These are phyloP conservation scores for Eurystomus glaucurus DNA, from an alignment of 2,797 vertebrate species.

Conservation along the genomic window DNA sequence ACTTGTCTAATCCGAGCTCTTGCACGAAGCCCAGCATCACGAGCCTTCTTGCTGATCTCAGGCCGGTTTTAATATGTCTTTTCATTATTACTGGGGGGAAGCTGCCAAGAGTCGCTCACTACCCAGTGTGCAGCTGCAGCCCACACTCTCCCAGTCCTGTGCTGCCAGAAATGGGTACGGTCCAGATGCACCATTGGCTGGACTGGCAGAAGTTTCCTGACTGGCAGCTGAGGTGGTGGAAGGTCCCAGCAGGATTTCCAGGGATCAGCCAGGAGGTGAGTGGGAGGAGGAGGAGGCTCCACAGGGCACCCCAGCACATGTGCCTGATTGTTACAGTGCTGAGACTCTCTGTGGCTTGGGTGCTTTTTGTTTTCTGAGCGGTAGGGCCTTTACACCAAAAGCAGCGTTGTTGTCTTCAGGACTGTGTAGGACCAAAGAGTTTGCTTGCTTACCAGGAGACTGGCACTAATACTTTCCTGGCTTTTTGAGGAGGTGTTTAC, in stretches of 20 bases:
- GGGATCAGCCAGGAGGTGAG: background rate
- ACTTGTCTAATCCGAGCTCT: background rate
- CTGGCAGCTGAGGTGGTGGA: background rate
- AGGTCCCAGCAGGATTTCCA: background rate
- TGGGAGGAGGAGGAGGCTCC: background rate
- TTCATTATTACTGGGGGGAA: background rate
- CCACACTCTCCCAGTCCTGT: background rate
- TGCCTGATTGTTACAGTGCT: accelerated
- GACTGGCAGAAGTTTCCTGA: background rate
- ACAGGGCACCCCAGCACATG: background rate
- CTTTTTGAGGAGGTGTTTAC: background rate
- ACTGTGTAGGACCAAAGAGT: background rate
- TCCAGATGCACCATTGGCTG: background rate
- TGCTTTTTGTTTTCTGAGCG: background rate
- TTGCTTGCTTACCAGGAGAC: background rate
- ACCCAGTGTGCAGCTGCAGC: background rate
- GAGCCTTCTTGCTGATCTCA: background rate
- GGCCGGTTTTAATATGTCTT: background rate
- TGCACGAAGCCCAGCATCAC: background rate
- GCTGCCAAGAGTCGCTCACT: background rate
- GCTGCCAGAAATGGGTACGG: background rate
- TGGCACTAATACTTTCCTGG: accelerated
- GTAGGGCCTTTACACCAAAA: background rate
- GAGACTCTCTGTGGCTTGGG: background rate
- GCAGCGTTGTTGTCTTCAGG: background rate